These are phyloP conservation scores for Iphiclides podalirius DNA, from an alignment of 2,888 invertebrate species.

Conservation along the genomic window DNA sequence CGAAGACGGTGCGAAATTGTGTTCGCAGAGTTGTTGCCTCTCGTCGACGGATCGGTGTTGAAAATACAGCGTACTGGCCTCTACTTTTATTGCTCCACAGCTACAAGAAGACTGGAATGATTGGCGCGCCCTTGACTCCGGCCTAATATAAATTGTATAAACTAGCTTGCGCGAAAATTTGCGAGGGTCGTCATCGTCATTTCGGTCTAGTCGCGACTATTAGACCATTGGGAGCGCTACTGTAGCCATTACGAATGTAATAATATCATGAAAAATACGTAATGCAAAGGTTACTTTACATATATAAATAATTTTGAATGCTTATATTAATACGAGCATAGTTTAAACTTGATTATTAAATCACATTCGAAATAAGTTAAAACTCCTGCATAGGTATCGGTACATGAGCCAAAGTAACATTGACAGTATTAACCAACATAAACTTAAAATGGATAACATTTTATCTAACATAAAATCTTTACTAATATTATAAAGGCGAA, in stretches of 20 bases:
- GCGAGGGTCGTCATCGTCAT: constrained; percentile 63
- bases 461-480: too few relatives aligned
- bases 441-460: too few relatives aligned
- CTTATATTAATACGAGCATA: too few relatives aligned
- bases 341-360: too few relatives aligned
- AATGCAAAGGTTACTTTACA: too few relatives aligned
- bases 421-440: too few relatives aligned
- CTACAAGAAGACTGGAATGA: constrained; percentile 69
- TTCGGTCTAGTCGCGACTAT: constrained; percentile 53
- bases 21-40: neutral
- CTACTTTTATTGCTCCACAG: constrained; percentile 67
- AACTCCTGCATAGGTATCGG: too few relatives aligned
- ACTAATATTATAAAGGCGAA: too few relatives aligned
- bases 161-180: constrained; percentile 66
- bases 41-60: constrained; percentile 17
- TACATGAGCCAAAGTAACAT: too few relatives aligned
- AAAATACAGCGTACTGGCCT: constrained; percentile 40
- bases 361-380: too few relatives aligned
- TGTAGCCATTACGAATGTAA: neutral
- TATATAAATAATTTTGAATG: too few relatives aligned
- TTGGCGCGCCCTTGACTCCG: constrained; percentile 73
- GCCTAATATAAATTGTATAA: constrained; percentile 71
- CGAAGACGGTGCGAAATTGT: constrained; percentile 29
- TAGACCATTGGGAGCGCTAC: constrained; percentile 36
- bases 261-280: too few relatives aligned